Evolutionary conservation across 2,888 invertebrate genomes (phyloP).

Genomic region (Dascillus cervinus): DNA sequence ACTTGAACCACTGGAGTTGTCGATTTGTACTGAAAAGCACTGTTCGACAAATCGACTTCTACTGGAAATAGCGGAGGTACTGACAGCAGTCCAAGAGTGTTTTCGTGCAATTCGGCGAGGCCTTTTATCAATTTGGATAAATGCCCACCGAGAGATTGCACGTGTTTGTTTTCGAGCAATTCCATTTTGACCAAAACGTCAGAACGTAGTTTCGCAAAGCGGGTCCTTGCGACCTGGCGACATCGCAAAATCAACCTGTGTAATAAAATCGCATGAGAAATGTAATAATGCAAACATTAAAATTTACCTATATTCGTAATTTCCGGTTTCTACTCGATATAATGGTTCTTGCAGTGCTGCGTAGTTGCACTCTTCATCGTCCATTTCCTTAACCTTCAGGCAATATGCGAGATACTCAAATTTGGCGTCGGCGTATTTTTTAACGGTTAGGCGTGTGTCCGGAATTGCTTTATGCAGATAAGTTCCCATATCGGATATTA

Average conservation of each 20-base stretch:
- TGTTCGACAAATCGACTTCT: constrained; percentile 88
- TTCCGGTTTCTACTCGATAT: constrained; percentile 97
- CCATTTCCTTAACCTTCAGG: constrained; percentile 98
- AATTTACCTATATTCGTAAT: constrained; percentile 94
- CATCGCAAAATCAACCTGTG: constrained; percentile 87
- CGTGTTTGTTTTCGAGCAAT: constrained; percentile 94
- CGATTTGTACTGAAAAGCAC: constrained; percentile 85
- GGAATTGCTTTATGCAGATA: constrained; percentile 97
- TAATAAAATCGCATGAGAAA: constrained; percentile 17
- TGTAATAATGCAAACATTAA: background rate
- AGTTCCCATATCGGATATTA: constrained; percentile 90
- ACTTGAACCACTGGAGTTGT: constrained; percentile 44
- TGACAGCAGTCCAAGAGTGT: constrained; percentile 68
- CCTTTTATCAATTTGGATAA: constrained; percentile 77
- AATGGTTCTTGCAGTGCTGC: constrained; percentile 89
- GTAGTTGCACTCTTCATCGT: constrained; percentile 96
- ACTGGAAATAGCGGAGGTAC: constrained; percentile 84
- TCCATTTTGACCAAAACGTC: constrained; percentile 97
- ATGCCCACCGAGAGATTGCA: constrained; percentile 88
- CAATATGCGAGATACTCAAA: constrained; percentile 99
- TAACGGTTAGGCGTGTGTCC: constrained; percentile 93
- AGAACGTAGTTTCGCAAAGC: constrained; percentile 75
- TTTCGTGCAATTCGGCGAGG: constrained; percentile 53
- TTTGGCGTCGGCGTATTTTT: constrained; percentile 97
- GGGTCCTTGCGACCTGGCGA: constrained; percentile 84